Evolutionary conservation across 2,113 vertebrate species (phyloP).

Genomic region (Myodes glareolus): DNA sequence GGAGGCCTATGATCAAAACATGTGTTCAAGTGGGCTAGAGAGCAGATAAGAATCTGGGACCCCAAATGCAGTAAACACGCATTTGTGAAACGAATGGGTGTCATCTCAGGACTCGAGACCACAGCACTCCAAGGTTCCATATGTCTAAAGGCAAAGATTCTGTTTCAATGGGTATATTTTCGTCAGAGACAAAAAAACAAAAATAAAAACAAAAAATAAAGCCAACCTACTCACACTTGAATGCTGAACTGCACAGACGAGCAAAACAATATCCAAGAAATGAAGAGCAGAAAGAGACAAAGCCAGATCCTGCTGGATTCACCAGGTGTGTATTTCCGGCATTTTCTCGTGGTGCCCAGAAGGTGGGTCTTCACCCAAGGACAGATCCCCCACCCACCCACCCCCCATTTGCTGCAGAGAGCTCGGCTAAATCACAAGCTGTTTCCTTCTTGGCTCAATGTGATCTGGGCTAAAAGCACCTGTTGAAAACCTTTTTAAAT

Average conservation of each 20-base stretch:
- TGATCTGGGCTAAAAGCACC: conserved; percentile 68
- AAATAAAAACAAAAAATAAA: background rate
- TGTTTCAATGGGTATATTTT: background rate
- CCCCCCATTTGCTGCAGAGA: background rate
- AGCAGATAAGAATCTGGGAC: rapidly evolving
- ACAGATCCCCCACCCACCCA: background rate
- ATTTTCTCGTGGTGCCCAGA: background rate
- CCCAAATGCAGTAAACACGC: background rate
- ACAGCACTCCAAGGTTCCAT: background rate
- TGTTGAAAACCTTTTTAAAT: conserved; percentile 54
- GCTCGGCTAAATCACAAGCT: background rate
- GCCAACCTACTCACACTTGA: background rate
- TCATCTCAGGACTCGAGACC: background rate
- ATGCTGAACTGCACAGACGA: background rate
- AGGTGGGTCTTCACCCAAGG: background rate
- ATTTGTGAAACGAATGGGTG: background rate
- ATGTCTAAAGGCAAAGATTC: background rate
- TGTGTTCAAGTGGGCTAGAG: no score
- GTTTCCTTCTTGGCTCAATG: conserved; percentile 65
- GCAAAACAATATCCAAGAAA: background rate
- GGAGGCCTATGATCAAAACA: rapidly evolving
- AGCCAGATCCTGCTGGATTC: background rate
- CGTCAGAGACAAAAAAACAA: background rate
- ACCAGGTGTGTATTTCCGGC: background rate
- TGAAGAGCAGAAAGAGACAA: background rate